Evolutionary conservation across 2,113 vertebrate genomes (phyloP), one percentile per base, ranked within the genome.

Genomic region (Tachycineta bicolor): DNA sequence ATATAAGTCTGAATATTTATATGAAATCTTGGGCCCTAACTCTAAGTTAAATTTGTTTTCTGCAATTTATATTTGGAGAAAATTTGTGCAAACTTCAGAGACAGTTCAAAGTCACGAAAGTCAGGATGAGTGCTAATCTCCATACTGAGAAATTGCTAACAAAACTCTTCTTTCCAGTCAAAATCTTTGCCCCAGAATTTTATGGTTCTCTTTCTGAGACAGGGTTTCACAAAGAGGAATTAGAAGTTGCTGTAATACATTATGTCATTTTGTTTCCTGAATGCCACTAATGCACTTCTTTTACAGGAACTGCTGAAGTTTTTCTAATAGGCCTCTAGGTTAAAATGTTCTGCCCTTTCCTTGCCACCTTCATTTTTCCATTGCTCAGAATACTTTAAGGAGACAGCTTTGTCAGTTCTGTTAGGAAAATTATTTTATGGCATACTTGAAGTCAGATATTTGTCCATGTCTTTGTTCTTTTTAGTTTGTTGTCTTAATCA

Each of bases 391-490:
- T 74, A 56, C 79, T 92, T 91, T 74, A 56, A 90, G 47, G 25
- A 88, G 85, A 88, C 64, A 78, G 44, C n/a, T 90, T 89, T 93
- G 85, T 88, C 92, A 83, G 74, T 89, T 88, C 60, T 92, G 60
- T 78, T 93, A 80, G 43, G 56, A 93, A 94, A 93, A 90, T 81
- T 75, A 88, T 78, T 94, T 92, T 88, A 75, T 81, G 55, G 44
- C 58, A 41, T 9, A 19, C 23, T 79, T 82, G 77, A 94, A 90
- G 49, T 81, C 43, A 71, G 58, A 52, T 85, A 62, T 88, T 93
- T 91, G 74, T 60, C 53, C 80, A 70, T 79, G 63, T 79, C 41
- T 86, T 43, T 90, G 55, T 83, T 80, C 59, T 68, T 37, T 88
- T 90, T 56, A 28, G 11, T 88, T 89, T 85, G 26, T 83, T 56